Evolutionary conservation across 1,140 invertebrate genomes (phyloP), one percentile per base, ranked within the genome.

Genomic region (Apis dorsata): DNA sequence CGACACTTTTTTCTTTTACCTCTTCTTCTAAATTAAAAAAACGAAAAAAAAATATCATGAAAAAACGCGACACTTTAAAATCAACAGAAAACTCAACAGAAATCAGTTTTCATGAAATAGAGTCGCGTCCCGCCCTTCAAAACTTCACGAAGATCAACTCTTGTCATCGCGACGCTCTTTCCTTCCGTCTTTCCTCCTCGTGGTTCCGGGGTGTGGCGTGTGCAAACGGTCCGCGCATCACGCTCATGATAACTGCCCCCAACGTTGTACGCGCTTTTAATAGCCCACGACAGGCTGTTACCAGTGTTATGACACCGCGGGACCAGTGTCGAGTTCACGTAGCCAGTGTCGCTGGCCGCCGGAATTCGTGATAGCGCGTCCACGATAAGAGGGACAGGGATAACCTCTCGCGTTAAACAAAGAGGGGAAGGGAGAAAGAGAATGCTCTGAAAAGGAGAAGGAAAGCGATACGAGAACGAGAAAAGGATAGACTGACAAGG

Each of bases 361-460:
- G 86, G 86, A 87, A 88, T 87, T 87, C 85, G 74, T 57, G 86
- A 88, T 88, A 88, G 55, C 86, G 85, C 84, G 66, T 10, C 28
- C 62, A 2, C 68, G 86, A 87, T 82, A 79, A 87, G 71, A 68
- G 78, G 59, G 60, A 81, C 77, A 57, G 59, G 62, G 73, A 74
- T 24, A 69, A 28, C 57, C 8, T 17, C 15, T n/a, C 21, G 1
- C n/a, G 60, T 15, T 49, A 21, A 51, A 69, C 70, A 65, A 75
- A 63, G 82, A 77, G 63, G 24, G 59, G 80, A 55, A 44, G 77
- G 71, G 60, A 72, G 68, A 70, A 55, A 59, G 60, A 44, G 71
- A 34, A 68, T 76, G 72, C 44, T 7, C 21, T 68, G 24, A 49
- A 28, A n/a, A 21, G 62, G 73, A 73, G 79, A 17, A 83, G 62